Base-by-base conservation (phyloP, 2,888 invertebrate species). In the Leptopterna dolabrata region DNA sequence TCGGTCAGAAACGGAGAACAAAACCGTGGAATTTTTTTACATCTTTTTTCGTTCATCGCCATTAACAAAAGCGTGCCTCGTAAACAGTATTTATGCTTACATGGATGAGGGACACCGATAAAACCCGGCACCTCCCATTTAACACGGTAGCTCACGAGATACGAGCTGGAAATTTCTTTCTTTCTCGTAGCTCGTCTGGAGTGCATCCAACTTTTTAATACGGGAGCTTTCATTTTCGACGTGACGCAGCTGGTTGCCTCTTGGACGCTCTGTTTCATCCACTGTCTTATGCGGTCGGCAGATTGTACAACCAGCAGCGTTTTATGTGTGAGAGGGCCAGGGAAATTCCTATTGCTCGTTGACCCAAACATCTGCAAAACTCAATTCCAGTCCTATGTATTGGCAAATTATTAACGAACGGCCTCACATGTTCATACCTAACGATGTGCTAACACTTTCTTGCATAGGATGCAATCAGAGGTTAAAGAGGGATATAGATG, bases 231-330 rank as follows among this genome's bases (percentile, higher is more conserved):
- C 73, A 41, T 73, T 73, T 73, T 73, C 73, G 36, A 73, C 73
- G 73, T 9, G 19, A 73, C 41, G 14, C 73, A 73, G 73, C 30
- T 73, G 73, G 73, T 73, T 24, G 63, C 73, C 71, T 71, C 71
- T 36, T n/a, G 29, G 63, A 63, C 63, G 63, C 63, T 63, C 63
- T 63, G 63, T 63, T 63, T 63, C 63, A 63, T 27, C 63, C 27
- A 63, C 24, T 47, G 13, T 14, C 47, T 47, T 13, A 36, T n/a
- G n/a, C 36, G 7, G 36, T 47, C 47, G 47, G 13, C 13, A 13
- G 47, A 14, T 63, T 63, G 63, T 63, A 11, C 9, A 24, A 47
- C 47, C 47, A 47, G 47, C 14, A 47, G 47, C 47, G 24, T 63
- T 63, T 63, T 63, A 24, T n/a, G n/a, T n/a, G 0, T 19, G 14